These are phyloP conservation scores for Elgaria multicarinata DNA, from an alignment of 2,113 vertebrate species.

Conservation along the genomic window DNA sequence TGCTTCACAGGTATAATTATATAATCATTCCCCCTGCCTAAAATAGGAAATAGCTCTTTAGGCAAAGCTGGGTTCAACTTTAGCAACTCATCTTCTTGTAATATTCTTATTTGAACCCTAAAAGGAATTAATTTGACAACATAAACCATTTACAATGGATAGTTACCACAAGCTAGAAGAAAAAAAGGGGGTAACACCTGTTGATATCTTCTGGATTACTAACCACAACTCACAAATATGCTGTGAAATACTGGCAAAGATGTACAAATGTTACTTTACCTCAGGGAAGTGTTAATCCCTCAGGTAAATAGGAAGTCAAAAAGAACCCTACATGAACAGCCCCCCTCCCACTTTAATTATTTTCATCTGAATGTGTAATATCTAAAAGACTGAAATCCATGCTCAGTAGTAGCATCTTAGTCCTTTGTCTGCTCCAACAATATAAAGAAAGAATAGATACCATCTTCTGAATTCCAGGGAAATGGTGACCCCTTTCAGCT, in stretches of 20 bases:
- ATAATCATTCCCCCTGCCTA: not conserved
- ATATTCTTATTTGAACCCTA: not conserved
- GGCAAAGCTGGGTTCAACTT: not conserved
- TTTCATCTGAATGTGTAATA: not conserved
- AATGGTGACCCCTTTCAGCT: conserved; percentile 43
- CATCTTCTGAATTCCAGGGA: not conserved
- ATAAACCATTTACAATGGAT: not conserved
- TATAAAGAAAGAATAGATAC: not conserved
- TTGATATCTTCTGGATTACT: not conserved
- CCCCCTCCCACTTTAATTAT: not conserved
- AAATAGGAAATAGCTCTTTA: not conserved
- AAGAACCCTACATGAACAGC: not conserved
- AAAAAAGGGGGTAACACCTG: not conserved
- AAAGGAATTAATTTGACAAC: not conserved
- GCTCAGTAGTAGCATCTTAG: not conserved
- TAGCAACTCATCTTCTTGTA: not conserved
- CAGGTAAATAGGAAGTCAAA: not conserved
- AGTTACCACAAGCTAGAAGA: not conserved
- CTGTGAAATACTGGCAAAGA: not conserved
- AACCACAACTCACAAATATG: not conserved
- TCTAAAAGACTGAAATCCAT: not conserved
- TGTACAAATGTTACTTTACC: not conserved
- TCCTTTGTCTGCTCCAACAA: not conserved
- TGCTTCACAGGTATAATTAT: not conserved
- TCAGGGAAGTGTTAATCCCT: not conserved